phyloP scores from a whole-genome alignment of 2,888 invertebrate species.

The Sipha maydis region DNA sequence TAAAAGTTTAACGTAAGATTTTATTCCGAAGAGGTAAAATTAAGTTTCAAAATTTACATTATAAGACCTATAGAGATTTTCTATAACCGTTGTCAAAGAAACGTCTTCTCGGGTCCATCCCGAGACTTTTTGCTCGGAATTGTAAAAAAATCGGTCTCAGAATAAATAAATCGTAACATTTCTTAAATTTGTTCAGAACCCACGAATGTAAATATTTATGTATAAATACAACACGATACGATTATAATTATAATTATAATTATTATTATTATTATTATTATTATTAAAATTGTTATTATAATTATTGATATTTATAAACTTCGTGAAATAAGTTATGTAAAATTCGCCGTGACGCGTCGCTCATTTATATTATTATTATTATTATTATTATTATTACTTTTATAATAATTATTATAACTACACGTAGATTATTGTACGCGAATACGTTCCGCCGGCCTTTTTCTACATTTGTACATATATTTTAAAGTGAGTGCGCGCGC shows the following conservation, averaged over 20 bases:
- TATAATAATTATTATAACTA: not conserved
- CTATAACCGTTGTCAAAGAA: too few species aligned
- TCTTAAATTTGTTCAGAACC: not conserved
- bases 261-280: slow-evolving; percentile 15
- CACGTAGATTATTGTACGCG: slow-evolving; percentile 3
- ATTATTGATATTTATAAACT: not conserved
- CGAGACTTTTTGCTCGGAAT: too few species aligned
- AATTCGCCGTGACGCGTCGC: slow-evolving; percentile 33
- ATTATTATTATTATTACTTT: not conserved
- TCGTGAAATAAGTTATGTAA: slow-evolving; percentile 19
- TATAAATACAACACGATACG: not conserved
- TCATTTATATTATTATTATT: slow-evolving; percentile 25
- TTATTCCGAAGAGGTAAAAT: not conserved
- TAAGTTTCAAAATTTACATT: too few species aligned
- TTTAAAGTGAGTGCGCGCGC: too few species aligned
- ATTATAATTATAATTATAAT: not conserved
- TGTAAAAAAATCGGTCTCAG: too few species aligned
- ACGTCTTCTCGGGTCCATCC: too few species aligned
- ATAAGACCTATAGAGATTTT: too few species aligned
- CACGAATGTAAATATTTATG: not conserved
- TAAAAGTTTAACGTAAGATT: not conserved
- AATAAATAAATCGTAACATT: not conserved
- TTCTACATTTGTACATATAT: not conserved
- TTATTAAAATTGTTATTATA: not conserved
- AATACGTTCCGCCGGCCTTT: slow-evolving; percentile 12